These are phyloP conservation scores for Cataglyphis altisquamis DNA, from an alignment of 2,888 invertebrate species.

Conservation along the genomic window DNA sequence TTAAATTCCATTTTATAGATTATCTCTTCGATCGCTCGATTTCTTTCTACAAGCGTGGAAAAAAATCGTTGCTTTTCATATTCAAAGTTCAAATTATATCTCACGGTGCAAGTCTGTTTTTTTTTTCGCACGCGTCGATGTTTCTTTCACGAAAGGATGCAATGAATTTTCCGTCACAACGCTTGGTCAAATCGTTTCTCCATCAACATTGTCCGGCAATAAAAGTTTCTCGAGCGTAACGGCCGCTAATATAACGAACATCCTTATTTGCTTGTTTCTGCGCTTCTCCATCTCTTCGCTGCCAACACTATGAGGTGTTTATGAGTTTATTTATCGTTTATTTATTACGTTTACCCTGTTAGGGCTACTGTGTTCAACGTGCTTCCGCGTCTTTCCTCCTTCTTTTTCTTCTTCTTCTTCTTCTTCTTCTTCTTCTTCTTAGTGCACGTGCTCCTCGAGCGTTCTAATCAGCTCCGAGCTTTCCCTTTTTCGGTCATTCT, in stretches of 20 bases:
- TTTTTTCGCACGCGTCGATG: slow-evolving; percentile 22
- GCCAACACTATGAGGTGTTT: slow-evolving; percentile 69
- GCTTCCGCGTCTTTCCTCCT: slow-evolving; percentile 37
- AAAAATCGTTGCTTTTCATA: background rate
- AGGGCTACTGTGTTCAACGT: slow-evolving; percentile 58
- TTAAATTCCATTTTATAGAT: slow-evolving; percentile 7
- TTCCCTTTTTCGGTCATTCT: slow-evolving; percentile 11
- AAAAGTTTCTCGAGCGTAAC: slow-evolving; percentile 79
- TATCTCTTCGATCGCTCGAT: slow-evolving; percentile 26
- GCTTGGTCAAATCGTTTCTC: slow-evolving; percentile 69
- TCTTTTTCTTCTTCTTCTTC: background rate
- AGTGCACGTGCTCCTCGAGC: slow-evolving; percentile 1
- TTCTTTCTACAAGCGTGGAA: slow-evolving; percentile 13
- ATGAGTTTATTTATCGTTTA: slow-evolving; percentile 76
- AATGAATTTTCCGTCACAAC: slow-evolving; percentile 68
- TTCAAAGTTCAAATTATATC: slow-evolving; percentile 1
- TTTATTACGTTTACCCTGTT: slow-evolving; percentile 68
- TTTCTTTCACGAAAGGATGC: slow-evolving; percentile 31
- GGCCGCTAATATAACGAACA: slow-evolving; percentile 74
- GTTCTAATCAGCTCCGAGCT: slow-evolving; percentile 44
- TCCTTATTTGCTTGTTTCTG: slow-evolving; percentile 76
- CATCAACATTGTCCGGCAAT: slow-evolving; percentile 73
- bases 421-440: background rate
- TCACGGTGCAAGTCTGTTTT: background rate
- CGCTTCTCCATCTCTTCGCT: slow-evolving; percentile 19